Percentiles rank a stretch among this genome's conserved stretches.
Conservation (phyloP, 2,888 invertebrate genomes). For the Eustalomyia histrio region DNA sequence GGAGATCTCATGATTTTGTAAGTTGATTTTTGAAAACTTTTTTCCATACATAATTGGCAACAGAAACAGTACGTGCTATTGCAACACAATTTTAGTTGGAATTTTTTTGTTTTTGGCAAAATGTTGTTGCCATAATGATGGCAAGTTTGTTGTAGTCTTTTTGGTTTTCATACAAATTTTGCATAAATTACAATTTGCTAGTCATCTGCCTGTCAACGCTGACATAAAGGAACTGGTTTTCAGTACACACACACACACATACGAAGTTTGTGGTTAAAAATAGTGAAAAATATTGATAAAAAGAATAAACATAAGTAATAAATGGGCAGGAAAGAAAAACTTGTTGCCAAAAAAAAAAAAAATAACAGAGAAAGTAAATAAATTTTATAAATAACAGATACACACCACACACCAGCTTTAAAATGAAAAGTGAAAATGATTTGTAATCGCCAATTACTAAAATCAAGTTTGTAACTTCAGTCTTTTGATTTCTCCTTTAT, state of each 20-base stretch:
- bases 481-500: slow-evolving; percentile 23
- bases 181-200: slow-evolving; percentile 63
- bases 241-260: neutral
- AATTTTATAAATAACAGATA: slow-evolving; percentile 5
- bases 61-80: slow-evolving; percentile 49
- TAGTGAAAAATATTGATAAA: slow-evolving; percentile 50
- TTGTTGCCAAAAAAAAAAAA: slow-evolving; percentile 31
- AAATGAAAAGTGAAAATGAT: slow-evolving; percentile 44
- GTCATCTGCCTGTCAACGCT: slow-evolving; percentile 63
- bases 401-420: slow-evolving; percentile 7
- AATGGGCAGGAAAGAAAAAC: slow-evolving; percentile 36
- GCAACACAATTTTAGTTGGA: slow-evolving; percentile 56
- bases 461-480: slow-evolving; percentile 37
- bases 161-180: slow-evolving; percentile 42
- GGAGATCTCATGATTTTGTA: slow-evolving; percentile 34
- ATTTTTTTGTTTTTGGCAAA: slow-evolving; percentile 34
- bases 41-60: slow-evolving; percentile 53
- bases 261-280: neutral
- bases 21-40: slow-evolving; percentile 12
- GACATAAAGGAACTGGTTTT: slow-evolving; percentile 60
- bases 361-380: slow-evolving; percentile 46
- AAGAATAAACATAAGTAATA: slow-evolving; percentile 3
- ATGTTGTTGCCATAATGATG: slow-evolving; percentile 46
- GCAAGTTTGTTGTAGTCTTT: slow-evolving; percentile 26
- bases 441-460: neutral